phyloP scores from a whole-genome alignment of 2,888 invertebrate genomes.

The Tiliacea aurago region DNA sequence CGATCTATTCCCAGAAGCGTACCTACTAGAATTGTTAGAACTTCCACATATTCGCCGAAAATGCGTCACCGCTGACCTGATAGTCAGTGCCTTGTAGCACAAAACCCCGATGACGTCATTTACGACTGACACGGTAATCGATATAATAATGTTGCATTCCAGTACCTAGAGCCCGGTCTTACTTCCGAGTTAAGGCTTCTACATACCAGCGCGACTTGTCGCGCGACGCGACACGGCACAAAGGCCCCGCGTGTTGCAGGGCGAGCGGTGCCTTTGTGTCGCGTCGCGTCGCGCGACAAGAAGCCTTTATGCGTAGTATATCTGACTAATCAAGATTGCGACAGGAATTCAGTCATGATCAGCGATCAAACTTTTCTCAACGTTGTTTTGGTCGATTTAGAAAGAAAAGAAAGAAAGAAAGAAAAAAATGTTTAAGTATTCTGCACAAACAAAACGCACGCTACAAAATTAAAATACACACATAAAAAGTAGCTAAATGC shows the following conservation, averaged over 20 bases:
- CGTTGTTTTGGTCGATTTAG: neutral
- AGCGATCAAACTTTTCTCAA: neutral
- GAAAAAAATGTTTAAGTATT: too few relatives aligned
- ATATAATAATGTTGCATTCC: conserved; percentile 60
- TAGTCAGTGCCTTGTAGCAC: conserved; percentile 3
- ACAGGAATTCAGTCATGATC: conserved; percentile 20
- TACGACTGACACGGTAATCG: conserved; percentile 44
- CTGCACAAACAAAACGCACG: too few relatives aligned
- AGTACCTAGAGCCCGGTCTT: conserved; percentile 24
- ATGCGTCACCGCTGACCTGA: conserved; percentile 26
- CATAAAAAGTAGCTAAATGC: too few relatives aligned
- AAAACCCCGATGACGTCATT: conserved; percentile 53
- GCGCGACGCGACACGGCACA: too few relatives aligned
- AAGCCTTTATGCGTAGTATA: too few relatives aligned
- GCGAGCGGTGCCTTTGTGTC: too few relatives aligned
- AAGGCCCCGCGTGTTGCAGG: too few relatives aligned
- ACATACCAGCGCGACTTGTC: too few relatives aligned
- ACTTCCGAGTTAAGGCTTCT: conserved; percentile 9
- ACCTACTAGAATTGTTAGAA: conserved; percentile 15
- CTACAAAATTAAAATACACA: too few relatives aligned
- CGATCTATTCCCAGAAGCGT: conserved; percentile 25
- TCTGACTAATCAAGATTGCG: conserved; percentile 24
- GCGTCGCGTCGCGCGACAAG: too few relatives aligned
- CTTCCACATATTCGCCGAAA: conserved; percentile 15
- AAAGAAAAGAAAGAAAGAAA: too few relatives aligned